phyloP scores from a whole-genome alignment of 2,113 vertebrate genomes.

The Tupaia chinensis region DNA sequence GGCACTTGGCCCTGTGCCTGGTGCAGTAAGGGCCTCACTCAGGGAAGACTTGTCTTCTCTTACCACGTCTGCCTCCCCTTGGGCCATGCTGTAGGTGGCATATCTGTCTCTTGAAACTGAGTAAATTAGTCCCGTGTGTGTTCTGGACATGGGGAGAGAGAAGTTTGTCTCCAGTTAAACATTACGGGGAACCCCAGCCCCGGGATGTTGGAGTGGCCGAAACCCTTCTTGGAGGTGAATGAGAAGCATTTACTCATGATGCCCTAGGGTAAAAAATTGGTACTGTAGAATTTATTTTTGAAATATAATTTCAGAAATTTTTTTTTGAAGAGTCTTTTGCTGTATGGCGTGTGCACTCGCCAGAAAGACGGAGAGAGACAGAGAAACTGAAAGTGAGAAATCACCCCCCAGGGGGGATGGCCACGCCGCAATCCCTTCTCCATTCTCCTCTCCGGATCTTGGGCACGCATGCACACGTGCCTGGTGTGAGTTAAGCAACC shows the following conservation, averaged over 20 bases:
- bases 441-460: no score
- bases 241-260: background rate
- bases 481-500: no score
- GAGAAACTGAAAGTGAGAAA: no score
- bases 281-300: background rate
- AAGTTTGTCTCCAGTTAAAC: background rate
- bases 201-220: background rate
- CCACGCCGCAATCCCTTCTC: no score
- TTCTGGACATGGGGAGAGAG: background rate
- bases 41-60: background rate
- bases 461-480: no score
- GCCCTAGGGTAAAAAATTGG: background rate
- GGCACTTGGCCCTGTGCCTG: background rate
- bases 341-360: no score
- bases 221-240: background rate
- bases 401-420: no score
- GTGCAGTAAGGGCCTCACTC: background rate
- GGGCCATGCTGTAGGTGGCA: background rate
- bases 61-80: background rate
- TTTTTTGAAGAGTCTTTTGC: no score
- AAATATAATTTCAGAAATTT: no score
- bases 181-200: background rate
- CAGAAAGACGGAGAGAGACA: no score
- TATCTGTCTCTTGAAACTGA: conserved; percentile 1
- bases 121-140: background rate